Evolutionary conservation across 2,797 vertebrate species (phyloP).

Genomic region (Bradypus variegatus): DNA sequence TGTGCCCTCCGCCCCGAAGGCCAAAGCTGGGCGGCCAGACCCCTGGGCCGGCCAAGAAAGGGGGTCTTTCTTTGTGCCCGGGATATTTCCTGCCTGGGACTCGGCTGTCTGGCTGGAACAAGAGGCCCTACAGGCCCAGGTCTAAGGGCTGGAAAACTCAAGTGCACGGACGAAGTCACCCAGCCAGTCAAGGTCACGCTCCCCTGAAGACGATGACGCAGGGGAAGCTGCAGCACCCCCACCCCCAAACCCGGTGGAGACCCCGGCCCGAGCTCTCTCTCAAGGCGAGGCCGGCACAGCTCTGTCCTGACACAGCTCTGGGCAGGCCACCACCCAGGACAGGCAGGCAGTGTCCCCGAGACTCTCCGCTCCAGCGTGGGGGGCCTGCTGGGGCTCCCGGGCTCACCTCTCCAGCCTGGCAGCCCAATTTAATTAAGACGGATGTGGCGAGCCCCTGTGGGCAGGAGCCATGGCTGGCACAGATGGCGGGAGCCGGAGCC

Average conservation of each 20-base stretch:
- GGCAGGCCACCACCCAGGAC: neutral
- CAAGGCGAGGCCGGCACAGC: neutral
- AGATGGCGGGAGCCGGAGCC: constrained; percentile 27
- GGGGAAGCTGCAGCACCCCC: neutral
- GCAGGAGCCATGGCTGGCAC: neutral
- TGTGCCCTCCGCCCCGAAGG: neutral
- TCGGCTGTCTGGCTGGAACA: neutral
- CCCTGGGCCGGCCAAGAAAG: neutral
- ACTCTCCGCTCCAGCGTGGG: neutral
- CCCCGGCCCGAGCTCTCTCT: neutral
- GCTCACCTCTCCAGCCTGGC: neutral
- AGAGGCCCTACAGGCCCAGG: neutral
- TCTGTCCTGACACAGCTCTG: neutral
- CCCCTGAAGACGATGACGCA: neutral
- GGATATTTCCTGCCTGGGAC: neutral
- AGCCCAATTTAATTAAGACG: constrained; percentile 50
- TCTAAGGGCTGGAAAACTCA: neutral
- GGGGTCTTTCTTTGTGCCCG: neutral
- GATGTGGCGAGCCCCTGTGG: neutral
- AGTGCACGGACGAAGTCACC: neutral
- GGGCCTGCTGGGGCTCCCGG: neutral
- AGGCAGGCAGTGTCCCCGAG: neutral
- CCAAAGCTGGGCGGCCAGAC: neutral
- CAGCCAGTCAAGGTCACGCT: neutral
- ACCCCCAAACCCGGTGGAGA: neutral